Percentiles rank a stretch among this genome's conserved stretches.
phyloP scores from a whole-genome alignment of 2,113 vertebrate genomes.

The Syngnathus typhle region DNA sequence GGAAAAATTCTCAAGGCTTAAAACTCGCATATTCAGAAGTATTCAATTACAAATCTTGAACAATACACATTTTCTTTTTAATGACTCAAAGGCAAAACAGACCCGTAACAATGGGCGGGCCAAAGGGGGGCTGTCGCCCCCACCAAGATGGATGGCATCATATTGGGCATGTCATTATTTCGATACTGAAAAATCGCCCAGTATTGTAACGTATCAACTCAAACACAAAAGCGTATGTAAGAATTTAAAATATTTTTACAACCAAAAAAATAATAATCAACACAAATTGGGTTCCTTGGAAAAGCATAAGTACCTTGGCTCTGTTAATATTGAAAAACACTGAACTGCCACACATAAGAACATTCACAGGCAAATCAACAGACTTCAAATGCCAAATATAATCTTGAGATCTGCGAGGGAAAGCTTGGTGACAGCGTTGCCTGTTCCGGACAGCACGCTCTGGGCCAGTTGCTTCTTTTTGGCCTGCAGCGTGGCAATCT shows the following conservation, averaged over 20 bases:
- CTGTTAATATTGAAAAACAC: not conserved
- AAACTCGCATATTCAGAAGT: too few species aligned
- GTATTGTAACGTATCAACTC: not conserved
- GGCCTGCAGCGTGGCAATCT: constrained; percentile 83
- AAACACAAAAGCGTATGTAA: not conserved
- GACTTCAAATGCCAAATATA: constrained; percentile 79
- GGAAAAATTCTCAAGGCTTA: not conserved
- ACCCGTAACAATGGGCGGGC: too few species aligned
- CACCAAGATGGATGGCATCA: too few species aligned
- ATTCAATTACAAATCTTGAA: too few species aligned
- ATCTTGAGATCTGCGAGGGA: constrained; percentile 85
- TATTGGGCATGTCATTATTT: too few species aligned
- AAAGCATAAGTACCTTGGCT: not conserved
- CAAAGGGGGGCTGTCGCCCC: too few species aligned
- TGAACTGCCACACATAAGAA: not conserved
- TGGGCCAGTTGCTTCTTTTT: constrained; percentile 89
- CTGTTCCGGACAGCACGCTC: constrained; percentile 84
- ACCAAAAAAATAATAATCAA: not conserved
- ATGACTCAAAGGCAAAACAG: too few species aligned
- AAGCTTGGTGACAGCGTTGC: constrained; percentile 77
- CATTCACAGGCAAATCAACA: not conserved
- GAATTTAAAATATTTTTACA: too few species aligned
- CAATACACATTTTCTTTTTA: too few species aligned
- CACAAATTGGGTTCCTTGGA: not conserved
- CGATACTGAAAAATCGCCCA: not conserved